A percentile compares a stretch with the other conserved stretches of the same genome.
Conservation (phyloP, 2,888 invertebrate species). For the Hanleya hanleyi region DNA sequence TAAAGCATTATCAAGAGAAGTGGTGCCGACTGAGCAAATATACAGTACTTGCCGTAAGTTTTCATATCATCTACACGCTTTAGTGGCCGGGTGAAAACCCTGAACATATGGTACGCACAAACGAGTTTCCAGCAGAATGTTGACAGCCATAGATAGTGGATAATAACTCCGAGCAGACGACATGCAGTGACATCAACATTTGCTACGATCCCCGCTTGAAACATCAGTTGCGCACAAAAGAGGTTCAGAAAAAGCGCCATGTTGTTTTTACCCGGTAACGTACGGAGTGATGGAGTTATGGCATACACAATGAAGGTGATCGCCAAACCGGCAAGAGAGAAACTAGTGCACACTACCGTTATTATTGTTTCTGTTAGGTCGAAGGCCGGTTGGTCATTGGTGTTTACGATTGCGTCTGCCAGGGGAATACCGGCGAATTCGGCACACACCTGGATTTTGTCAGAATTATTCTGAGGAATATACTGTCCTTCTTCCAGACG, state of each 20-base stretch:
- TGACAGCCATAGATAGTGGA: slow-evolving; percentile 7
- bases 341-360: not conserved
- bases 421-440: not conserved
- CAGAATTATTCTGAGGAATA: not conserved
- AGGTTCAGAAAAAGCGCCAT: not conserved
- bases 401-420: not conserved
- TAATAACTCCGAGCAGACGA: not conserved
- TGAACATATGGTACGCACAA: slow-evolving; percentile 8
- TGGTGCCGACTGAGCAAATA: not conserved
- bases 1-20: not conserved
- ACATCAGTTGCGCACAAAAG: not conserved
- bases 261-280: slow-evolving; percentile 3
- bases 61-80: not conserved
- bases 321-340: not conserved
- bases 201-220: not conserved
- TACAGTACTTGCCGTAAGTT: not conserved
- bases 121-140: not conserved
- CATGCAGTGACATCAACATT: not conserved
- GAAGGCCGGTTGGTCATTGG: no score
- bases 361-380: not conserved
- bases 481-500: not conserved
- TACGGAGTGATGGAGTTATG: not conserved
- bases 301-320: not conserved
- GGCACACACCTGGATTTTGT: not conserved
- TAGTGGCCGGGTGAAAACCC: not conserved